Evolutionary conservation across 30 jellyfish, hydroid and myxozoan species (phyloP).

Genomic region (Turritopsis dohrnii): DNA sequence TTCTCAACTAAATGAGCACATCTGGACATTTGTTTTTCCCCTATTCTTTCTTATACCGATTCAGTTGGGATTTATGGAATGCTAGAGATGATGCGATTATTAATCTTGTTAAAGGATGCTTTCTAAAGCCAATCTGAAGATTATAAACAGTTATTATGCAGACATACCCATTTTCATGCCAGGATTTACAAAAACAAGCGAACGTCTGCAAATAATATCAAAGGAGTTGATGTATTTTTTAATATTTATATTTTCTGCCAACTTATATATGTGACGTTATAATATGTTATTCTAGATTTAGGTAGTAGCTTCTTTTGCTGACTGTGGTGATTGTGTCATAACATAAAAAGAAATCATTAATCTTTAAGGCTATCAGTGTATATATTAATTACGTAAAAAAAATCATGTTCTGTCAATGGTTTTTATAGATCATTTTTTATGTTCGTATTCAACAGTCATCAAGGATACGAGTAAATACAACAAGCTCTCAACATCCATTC

Average conservation of each 20-base stretch:
- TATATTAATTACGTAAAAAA: background rate
- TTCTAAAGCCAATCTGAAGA: background rate
- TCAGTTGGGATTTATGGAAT: background rate
- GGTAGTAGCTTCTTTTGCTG: no score
- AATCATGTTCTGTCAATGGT: background rate
- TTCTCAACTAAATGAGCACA: no score
- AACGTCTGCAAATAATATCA: no score
- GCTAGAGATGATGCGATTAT: background rate
- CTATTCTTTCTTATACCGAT: background rate
- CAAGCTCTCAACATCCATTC: background rate
- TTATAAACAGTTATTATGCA: background rate
- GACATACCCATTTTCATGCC: background rate
- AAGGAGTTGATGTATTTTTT: no score
- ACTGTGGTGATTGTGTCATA: no score
- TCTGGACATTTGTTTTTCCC: background rate
- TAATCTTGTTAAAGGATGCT: background rate
- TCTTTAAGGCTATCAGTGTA: no score
- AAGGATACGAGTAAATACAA: background rate
- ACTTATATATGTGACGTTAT: no score
- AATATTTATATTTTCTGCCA: no score
- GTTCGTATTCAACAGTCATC: background rate
- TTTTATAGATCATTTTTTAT: background rate
- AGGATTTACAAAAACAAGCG: background rate
- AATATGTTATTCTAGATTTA: no score
- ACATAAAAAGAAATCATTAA: no score